phyloP scores from a whole-genome alignment of 2,113 vertebrate species.

The Gadus macrocephalus region DNA sequence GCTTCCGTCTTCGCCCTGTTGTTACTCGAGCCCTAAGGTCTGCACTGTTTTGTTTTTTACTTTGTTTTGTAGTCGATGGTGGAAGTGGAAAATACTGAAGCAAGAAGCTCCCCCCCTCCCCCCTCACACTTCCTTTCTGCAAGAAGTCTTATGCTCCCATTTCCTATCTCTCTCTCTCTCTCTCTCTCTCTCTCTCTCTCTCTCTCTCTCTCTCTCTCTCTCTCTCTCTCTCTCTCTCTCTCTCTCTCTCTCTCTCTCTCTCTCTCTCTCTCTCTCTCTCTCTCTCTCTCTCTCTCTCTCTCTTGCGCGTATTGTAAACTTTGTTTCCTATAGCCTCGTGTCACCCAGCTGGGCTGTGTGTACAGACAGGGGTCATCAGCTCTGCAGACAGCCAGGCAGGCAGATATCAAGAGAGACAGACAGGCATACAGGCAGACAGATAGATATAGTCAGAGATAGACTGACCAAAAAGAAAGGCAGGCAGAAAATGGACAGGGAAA shows the following conservation, averaged over 20 bases:
- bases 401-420: too few species aligned
- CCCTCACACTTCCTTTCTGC: constrained; percentile 78
- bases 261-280: constrained; percentile 41
- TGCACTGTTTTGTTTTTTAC: constrained; percentile 39
- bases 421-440: too few species aligned
- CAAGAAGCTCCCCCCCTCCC: constrained; percentile 64
- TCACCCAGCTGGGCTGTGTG: not conserved
- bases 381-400: too few species aligned
- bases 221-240: constrained; percentile 48
- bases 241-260: constrained; percentile 40
- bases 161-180: constrained; percentile 62
- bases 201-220: constrained; percentile 29
- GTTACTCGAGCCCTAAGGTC: constrained; percentile 43
- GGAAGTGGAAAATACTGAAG: constrained; percentile 79
- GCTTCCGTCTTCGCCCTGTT: constrained; percentile 24
- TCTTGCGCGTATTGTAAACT: too few species aligned
- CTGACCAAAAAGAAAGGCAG: too few species aligned
- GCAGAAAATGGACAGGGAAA: too few species aligned
- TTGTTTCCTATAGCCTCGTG: constrained; percentile 1
- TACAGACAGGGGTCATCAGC: too few species aligned
- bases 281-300: constrained; percentile 23
- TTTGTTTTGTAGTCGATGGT: constrained; percentile 69
- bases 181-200: constrained; percentile 48
- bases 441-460: too few species aligned
- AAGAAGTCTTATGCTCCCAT: constrained; percentile 79